Base-by-base conservation (phyloP, 2,113 vertebrate genomes). In the Antennarius striatus region DNA sequence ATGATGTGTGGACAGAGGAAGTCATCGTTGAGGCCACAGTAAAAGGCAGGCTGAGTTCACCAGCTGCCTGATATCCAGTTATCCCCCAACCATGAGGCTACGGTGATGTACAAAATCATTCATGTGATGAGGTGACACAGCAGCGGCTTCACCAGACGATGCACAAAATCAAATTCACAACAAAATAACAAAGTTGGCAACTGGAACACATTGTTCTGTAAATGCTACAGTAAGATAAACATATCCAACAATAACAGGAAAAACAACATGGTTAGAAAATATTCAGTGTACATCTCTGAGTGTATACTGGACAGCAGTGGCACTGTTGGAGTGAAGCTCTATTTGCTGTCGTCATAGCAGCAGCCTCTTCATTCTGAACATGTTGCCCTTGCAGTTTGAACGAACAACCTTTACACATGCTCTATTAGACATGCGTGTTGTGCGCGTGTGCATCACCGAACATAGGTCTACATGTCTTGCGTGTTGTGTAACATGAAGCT, bases 1-100 rank as follows among this genome's bases (percentile, higher is more conserved):
- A 42, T 55, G 52, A 66, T 13, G 66, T 22, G 40, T 64, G 39
- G 56, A 71, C 13, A 28, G 32, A 64, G 47, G 40, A 73, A 51
- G 50, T 76, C 56, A 73, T 71, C 54, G 75, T 84, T 84, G 86
- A 90, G 86, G 79, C 82, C 68, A 66, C 54, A 57, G 70, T 39
- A 49, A 77, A 80, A 76, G 80, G 73, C 71, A 72, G 78, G 69
- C 79, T 76, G 81, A 76, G 70, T 56, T 67, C 56, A 51, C 63
- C 58, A 57, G 59, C 75, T 73, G 61, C 62, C 49, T 29, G 9
- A 56, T 17, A 65, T 74, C 47, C 75, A 58, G 61, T 51, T 48
- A 56, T 32, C 43, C 48, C 58, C 48, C 63, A 51, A 53, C 71
- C 68, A 68, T 5, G 77, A 85, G 73, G 69, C 28, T 36, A 36